phyloP scores from a whole-genome alignment of 2,113 vertebrate species.

The Carassius auratus region DNA sequence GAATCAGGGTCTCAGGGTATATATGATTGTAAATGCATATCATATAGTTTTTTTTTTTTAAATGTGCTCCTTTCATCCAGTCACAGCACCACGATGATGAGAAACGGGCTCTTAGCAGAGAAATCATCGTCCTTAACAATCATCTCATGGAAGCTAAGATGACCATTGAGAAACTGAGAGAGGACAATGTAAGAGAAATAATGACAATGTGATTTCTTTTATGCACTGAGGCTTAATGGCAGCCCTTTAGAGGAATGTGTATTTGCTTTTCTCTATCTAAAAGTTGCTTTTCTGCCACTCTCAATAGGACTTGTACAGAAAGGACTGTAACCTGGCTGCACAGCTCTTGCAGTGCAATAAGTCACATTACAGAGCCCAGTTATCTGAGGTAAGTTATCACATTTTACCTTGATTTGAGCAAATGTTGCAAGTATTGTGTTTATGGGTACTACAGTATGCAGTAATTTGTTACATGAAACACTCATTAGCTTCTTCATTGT shows the following conservation, averaged over 20 bases:
- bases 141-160: slow-evolving; percentile 97
- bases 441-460: too few relatives aligned
- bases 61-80: slow-evolving; percentile 68
- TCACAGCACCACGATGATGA: slow-evolving; percentile 95
- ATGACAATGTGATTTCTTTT: slow-evolving; percentile 12
- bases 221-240: not conserved
- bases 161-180: slow-evolving; percentile 94
- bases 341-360: slow-evolving; percentile 97
- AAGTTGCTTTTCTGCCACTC: not conserved
- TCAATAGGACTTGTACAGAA: slow-evolving; percentile 90
- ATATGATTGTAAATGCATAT: not conserved
- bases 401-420: not conserved
- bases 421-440: not conserved
- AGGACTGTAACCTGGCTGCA: slow-evolving; percentile 95
- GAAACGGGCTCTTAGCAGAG: slow-evolving; percentile 91
- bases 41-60: not conserved
- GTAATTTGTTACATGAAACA: too few relatives aligned
- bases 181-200: slow-evolving; percentile 89
- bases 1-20: not conserved
- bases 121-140: slow-evolving; percentile 97
- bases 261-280: not conserved
- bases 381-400: slow-evolving; percentile 87
- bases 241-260: not conserved
- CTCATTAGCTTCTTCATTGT: too few relatives aligned
- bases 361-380: slow-evolving; percentile 86